A percentile compares a stretch with the other conserved stretches of the same genome.
These are phyloP conservation scores for Agonopterix heracliana DNA, from an alignment of 2,888 invertebrate genomes.

Conservation along the genomic window DNA sequence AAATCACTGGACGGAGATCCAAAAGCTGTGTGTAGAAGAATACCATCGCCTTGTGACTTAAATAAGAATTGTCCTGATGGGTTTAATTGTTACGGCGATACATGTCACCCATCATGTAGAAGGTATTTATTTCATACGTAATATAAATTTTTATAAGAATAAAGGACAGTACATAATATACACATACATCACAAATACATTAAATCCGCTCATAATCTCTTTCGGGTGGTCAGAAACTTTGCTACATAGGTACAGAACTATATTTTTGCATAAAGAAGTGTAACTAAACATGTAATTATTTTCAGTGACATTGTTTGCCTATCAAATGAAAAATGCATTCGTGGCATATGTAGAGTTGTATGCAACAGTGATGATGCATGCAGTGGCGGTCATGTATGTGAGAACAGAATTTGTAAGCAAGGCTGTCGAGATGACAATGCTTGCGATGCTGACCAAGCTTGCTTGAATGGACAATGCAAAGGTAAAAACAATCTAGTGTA, in stretches of 20 bases:
- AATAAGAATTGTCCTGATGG: conserved; percentile 82
- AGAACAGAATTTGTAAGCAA: conserved; percentile 88
- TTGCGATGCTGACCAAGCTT: conserved; percentile 85
- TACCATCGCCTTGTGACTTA: conserved; percentile 77
- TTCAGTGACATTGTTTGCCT: conserved; percentile 87
- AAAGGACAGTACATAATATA: neutral
- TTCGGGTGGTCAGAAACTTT: no score
- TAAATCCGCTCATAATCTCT: neutral
- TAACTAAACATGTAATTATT: conserved; percentile 18
- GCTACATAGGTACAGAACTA: neutral
- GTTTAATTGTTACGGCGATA: conserved; percentile 85
- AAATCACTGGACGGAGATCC: conserved; percentile 84
- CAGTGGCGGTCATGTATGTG: conserved; percentile 88
- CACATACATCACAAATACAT: neutral
- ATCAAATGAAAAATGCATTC: conserved; percentile 89
- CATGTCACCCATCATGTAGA: conserved; percentile 86
- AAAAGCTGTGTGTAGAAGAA: conserved; percentile 82
- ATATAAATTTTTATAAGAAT: conserved; percentile 3
- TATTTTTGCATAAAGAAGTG: neutral
- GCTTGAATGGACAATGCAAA: conserved; percentile 88
- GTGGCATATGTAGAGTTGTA: conserved; percentile 87
- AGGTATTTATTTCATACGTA: conserved; percentile 65
- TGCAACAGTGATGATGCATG: conserved; percentile 92
- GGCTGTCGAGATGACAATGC: conserved; percentile 91
- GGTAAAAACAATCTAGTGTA: conserved; percentile 53